phyloP scores from a whole-genome alignment of 2,797 vertebrate species.

The Hippocampus kuda region DNA sequence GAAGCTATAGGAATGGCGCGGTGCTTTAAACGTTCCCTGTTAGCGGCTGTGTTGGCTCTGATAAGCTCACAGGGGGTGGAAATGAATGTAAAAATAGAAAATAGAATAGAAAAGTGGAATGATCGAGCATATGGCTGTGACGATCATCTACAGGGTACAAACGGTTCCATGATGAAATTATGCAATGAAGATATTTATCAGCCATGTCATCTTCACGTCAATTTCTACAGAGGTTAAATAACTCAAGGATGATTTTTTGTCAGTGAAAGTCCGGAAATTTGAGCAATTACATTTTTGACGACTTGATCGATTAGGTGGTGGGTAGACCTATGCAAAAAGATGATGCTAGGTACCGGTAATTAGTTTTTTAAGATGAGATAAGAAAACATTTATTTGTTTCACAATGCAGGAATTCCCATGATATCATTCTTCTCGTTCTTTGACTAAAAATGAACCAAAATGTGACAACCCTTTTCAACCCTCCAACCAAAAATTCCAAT shows the following conservation, averaged over 20 bases:
- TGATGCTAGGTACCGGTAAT: conserved; percentile 11
- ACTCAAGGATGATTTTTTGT: neutral
- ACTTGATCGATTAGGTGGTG: conserved; percentile 6
- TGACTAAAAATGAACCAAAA: too few species aligned
- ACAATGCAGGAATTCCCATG: too few species aligned
- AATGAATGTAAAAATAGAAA: conserved; percentile 58
- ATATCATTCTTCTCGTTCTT: too few species aligned
- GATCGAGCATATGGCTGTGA: conserved; percentile 29
- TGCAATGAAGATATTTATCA: conserved; percentile 26
- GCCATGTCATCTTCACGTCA: conserved; percentile 9
- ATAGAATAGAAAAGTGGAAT: neutral
- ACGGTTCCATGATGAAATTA: conserved; percentile 27
- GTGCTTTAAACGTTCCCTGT: conserved; percentile 48
- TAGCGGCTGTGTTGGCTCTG: conserved; percentile 32
- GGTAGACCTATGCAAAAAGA: conserved; percentile 11
- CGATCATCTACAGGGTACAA: conserved; percentile 15
- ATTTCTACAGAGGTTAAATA: neutral
- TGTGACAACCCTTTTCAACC: too few species aligned
- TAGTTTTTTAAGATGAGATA: neutral
- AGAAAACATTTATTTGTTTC: too few species aligned
- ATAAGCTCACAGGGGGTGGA: conserved; percentile 28
- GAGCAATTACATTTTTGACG: conserved; percentile 10
- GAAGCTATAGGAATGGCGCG: conserved; percentile 28
- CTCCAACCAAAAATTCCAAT: too few species aligned
- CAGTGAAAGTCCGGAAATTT: conserved; percentile 32